Percentiles rank a stretch among this genome's conserved stretches.
Evolutionary conservation across 1,140 invertebrate species (phyloP).

Genomic region (Nylanderia fulva): DNA sequence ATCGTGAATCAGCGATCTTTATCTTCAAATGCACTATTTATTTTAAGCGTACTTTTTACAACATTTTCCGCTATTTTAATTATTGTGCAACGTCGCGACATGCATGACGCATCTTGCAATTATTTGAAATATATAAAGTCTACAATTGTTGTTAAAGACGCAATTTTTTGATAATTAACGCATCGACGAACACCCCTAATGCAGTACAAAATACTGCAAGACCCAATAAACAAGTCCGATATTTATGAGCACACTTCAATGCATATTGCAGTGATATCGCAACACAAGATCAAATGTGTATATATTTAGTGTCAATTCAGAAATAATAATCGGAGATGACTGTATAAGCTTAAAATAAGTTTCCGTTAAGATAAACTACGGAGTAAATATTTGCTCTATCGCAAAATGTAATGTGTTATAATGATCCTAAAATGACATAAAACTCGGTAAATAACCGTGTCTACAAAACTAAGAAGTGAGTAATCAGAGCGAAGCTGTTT

Average conservation of each 20-base stretch:
- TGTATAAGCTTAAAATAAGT: conserved; percentile 32
- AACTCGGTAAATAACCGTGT: not conserved
- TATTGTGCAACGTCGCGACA: conserved; percentile 4
- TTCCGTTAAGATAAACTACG: not conserved
- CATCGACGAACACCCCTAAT: not conserved
- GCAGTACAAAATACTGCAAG: conserved; percentile 5
- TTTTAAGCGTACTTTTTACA: not conserved
- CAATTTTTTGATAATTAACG: conserved; percentile 40
- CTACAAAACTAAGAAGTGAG: not conserved
- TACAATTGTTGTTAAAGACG: not conserved
- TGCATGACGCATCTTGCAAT: not conserved
- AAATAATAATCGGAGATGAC: conserved; percentile 30
- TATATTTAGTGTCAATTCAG: conserved; percentile 70
- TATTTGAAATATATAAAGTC: not conserved
- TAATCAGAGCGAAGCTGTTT: not conserved
- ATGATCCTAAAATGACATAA: conserved; percentile 8
- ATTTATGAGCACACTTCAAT: conserved; percentile 37
- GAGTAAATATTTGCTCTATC: not conserved
- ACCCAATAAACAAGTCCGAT: conserved; percentile 45
- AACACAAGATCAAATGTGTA: conserved; percentile 54
- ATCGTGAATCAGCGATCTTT: not conserved
- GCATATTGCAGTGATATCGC: conserved; percentile 14
- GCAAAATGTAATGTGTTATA: conserved; percentile 6
- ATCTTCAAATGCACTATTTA: not conserved
- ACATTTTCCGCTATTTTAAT: not conserved